Conservation (phyloP, 2,113 vertebrate genomes). For the zebrafish (Danio rerio) region GRCz12tu NC_133196.1:39507501-39508000, state of each 20-base stretch:
- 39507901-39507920: too few species aligned
- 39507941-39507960: too few species aligned
- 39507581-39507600: neutral
- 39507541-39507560: neutral
- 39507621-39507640: neutral
- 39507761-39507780: neutral
- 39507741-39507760: neutral
- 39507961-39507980: too few species aligned
- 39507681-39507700: neutral
- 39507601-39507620: constrained; percentile 12
- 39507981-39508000: too few species aligned
- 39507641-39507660: constrained; percentile 5
- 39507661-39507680: neutral
- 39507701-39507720: neutral
- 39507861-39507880: too few species aligned
- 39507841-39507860: too few species aligned
- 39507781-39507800: neutral
- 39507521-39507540: neutral
- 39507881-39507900: too few species aligned
- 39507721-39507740: neutral
- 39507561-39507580: neutral
- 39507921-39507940: too few species aligned
- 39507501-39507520: neutral
- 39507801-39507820: neutral
- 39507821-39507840: too few species aligned